These are phyloP conservation scores for Mycteria americana DNA, from an alignment of 2,797 vertebrate species.

Conservation along the genomic window DNA sequence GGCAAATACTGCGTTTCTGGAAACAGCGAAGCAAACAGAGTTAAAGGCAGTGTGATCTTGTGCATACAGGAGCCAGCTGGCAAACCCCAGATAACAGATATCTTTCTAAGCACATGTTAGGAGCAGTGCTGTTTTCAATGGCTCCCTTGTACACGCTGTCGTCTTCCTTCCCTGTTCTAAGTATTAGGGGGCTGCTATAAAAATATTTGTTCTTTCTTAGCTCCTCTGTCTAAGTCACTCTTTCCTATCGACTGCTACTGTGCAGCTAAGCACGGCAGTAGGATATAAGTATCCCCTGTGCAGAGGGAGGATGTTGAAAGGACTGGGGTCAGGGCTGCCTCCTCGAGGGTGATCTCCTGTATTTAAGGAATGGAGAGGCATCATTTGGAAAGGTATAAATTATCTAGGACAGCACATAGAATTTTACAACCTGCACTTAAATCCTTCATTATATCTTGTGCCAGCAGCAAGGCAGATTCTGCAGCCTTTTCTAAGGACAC, in stretches of 20 bases:
- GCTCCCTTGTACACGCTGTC: neutral
- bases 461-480: neutral
- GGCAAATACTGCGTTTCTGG: neutral
- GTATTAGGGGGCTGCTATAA: constrained; percentile 16
- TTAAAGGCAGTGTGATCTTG: constrained; percentile 2
- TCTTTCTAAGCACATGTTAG: constrained; percentile 40
- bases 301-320: constrained; percentile 9
- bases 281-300: neutral
- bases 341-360: neutral
- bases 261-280: neutral
- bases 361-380: constrained; percentile 29
- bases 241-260: neutral
- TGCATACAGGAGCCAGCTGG: constrained; percentile 51
- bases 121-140: constrained; percentile 19
- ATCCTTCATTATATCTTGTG: constrained; percentile 44
- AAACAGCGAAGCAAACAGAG: neutral
- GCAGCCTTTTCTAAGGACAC: neutral
- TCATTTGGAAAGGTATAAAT: constrained; percentile 63
- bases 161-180: neutral
- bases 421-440: constrained; percentile 51
- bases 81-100: constrained; percentile 51
- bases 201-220: constrained; percentile 31
- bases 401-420: constrained; percentile 18
- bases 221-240: neutral
- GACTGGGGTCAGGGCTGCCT: constrained; percentile 35